Conservation (phyloP, 2,113 vertebrate species). For the Nyctibius bracteatus region DNA sequence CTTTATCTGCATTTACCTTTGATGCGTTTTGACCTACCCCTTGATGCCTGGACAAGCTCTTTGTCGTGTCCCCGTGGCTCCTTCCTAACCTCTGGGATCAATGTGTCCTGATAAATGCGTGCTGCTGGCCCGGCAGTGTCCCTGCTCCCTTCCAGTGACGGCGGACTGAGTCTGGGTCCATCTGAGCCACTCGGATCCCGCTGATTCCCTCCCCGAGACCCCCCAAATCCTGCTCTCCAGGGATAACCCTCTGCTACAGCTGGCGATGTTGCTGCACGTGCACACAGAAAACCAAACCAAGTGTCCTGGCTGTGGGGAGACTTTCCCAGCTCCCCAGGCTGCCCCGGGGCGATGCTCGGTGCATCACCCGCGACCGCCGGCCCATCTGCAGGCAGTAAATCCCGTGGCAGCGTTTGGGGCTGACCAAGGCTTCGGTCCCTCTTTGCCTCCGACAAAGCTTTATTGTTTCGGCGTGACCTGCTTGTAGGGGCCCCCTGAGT, state of each 20-base stretch:
- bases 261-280: not conserved
- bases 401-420: not conserved
- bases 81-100: not conserved
- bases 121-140: not conserved
- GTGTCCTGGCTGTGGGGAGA: not conserved
- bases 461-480: conserved; percentile 36
- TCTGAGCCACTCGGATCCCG: not conserved
- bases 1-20: not conserved
- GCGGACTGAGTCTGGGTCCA: not conserved
- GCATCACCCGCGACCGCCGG: not conserved
- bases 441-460: conserved; percentile 7
- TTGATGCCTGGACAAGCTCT: not conserved
- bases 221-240: not conserved
- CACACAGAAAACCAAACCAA: not conserved
- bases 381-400: conserved; percentile 41
- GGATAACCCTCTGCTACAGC: not conserved
- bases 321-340: not conserved
- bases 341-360: not conserved
- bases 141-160: not conserved
- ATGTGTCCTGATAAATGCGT: fast-evolving
- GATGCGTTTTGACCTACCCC: not conserved
- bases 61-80: not conserved
- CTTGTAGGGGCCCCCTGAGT: conserved; percentile 6
- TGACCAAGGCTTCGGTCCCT: fast-evolving
- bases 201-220: not conserved